Conservation (phyloP, 2,113 vertebrate species). For the Pampusana beccarii region DNA sequence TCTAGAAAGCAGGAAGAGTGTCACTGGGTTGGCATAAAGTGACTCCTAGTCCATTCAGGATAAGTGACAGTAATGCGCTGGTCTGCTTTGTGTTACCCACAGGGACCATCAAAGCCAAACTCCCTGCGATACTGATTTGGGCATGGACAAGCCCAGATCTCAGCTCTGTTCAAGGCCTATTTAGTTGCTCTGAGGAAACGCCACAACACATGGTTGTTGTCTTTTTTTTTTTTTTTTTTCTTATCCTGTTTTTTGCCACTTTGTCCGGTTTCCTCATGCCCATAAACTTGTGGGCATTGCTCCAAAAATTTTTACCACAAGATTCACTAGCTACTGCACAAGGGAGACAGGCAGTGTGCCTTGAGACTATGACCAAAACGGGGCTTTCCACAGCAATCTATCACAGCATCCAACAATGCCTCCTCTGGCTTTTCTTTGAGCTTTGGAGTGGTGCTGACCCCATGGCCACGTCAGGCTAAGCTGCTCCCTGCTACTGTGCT, state of each 20-base stretch:
- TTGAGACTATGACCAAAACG: neutral
- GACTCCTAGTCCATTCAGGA: neutral
- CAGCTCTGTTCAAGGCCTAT: neutral
- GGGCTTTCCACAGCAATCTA: neutral
- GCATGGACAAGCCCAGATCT: neutral
- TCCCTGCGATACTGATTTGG: neutral
- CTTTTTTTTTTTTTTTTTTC: accelerated
- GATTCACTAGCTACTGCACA: neutral
- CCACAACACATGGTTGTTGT: neutral
- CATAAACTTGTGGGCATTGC: neutral
- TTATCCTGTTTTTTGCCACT: neutral
- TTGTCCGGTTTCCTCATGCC: neutral
- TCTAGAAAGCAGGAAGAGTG: slow-evolving; percentile 16
- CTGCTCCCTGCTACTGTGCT: neutral
- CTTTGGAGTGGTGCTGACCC: neutral
- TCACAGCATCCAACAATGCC: neutral
- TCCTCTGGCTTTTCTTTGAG: neutral
- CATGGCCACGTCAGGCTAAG: neutral
- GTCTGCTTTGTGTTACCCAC: neutral
- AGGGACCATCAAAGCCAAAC: neutral
- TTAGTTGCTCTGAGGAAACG: neutral
- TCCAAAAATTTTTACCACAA: neutral
- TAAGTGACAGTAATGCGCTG: neutral
- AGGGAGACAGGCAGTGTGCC: accelerated
- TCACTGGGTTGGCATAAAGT: neutral